Conservation (phyloP, 2,888 invertebrate species). For the Drosophila tanythrix region DNA sequence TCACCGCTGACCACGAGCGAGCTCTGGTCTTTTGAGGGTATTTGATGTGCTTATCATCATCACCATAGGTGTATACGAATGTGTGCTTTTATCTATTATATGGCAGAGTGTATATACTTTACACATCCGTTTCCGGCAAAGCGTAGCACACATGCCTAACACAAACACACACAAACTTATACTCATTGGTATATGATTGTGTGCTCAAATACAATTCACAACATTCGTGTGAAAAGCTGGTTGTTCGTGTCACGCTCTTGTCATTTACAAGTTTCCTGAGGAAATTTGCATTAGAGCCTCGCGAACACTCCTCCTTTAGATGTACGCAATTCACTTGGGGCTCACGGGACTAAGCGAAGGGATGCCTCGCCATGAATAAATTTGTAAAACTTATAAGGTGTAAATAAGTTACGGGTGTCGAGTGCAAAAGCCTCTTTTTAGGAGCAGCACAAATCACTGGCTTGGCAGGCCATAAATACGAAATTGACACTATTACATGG, state of each 20-base stretch:
- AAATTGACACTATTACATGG: conserved; percentile 77
- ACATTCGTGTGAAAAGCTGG: conserved; percentile 13
- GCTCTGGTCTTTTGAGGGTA: background rate
- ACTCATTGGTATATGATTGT: background rate
- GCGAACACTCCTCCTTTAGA: conserved; percentile 31
- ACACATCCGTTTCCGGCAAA: conserved; percentile 55
- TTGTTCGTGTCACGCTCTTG: conserved; percentile 38
- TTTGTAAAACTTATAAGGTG: conserved; percentile 24
- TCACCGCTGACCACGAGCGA: no score
- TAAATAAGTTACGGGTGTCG: conserved; percentile 1
- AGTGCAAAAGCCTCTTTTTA: conserved; percentile 15
- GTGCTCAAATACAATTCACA: conserved; percentile 10
- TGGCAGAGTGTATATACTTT: conserved; percentile 40
- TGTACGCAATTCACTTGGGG: conserved; percentile 37
- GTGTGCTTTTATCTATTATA: conserved; percentile 26
- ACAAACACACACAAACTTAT: conserved; percentile 11
- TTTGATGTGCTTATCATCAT: background rate
- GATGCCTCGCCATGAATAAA: conserved; percentile 36
- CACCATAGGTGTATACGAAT: background rate
- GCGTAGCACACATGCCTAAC: conserved; percentile 1
- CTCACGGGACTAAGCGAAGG: background rate
- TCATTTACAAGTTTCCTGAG: conserved; percentile 54
- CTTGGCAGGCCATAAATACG: conserved; percentile 66
- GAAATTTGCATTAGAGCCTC: conserved; percentile 68
- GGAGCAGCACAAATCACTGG: conserved; percentile 68